Evolutionary conservation across 1,140 invertebrate genomes (phyloP).

Genomic region (Formica exsecta): DNA sequence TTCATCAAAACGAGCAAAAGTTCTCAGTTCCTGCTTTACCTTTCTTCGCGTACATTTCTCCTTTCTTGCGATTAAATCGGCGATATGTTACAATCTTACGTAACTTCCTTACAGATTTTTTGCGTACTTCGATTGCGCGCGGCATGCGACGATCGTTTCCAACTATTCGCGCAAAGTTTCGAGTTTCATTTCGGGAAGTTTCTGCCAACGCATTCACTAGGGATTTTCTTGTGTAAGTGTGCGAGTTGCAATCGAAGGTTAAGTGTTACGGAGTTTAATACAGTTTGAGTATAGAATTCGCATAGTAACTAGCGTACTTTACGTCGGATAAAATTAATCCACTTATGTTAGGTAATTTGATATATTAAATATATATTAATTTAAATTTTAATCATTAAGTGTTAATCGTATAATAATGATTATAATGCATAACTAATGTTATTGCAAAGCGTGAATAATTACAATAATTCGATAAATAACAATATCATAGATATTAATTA

Average conservation of each 20-base stretch:
- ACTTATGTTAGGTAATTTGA: no score
- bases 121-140: slow-evolving; percentile 14
- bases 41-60: not conserved
- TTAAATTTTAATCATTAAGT: no score
- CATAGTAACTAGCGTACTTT: slow-evolving; percentile 14
- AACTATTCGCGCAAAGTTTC: slow-evolving; percentile 45
- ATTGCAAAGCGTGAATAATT: no score
- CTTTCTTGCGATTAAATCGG: slow-evolving; percentile 43
- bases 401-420: no score
- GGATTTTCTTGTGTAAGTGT: slow-evolving; percentile 11
- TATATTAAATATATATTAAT: no score
- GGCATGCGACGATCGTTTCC: slow-evolving; percentile 18
- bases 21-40: not conserved
- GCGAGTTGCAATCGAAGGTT: slow-evolving; percentile 40
- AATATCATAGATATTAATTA: no score
- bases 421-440: no score
- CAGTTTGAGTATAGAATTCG: slow-evolving; percentile 10
- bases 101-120: slow-evolving; percentile 51
- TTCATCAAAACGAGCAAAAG: slow-evolving; percentile 14
- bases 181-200: slow-evolving; percentile 55
- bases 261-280: not conserved
- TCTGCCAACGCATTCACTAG: slow-evolving; percentile 4
- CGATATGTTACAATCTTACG: slow-evolving; percentile 24
- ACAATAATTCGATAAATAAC: no score
- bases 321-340: not conserved